Evolutionary conservation across 2,113 vertebrate species (phyloP), one percentile per base, ranked within the genome.

Genomic region (Agelaius tricolor): DNA sequence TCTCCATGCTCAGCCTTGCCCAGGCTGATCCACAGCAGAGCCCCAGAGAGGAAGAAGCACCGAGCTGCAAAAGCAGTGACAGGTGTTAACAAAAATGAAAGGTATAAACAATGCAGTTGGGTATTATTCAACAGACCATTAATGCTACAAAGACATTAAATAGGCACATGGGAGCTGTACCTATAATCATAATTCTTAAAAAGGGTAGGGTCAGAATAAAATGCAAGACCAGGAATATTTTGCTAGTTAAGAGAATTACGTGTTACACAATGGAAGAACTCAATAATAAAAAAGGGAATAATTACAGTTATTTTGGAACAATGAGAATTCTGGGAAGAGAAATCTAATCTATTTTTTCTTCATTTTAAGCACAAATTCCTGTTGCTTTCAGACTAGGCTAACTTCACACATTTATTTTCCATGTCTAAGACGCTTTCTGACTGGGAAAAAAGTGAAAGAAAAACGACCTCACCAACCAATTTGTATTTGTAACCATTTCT

Each of bases 261-360:
- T 37, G 58, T 63, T 66, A n/a, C 67, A 79, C 52, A 90, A 91
- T 91, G 84, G 44, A 87, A 76, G 84, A 78, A 66, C 46, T 91
- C 84, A 6, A 47, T 44, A 76, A 79, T 39, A 41, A 59, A 58
- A 69, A 41, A 11, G 8, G 41, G 63, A 87, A 82, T 95, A 97
- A 97, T 97, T 93, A 69, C 57, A 86, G 94, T 89, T 86, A 96
- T 95, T 94, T 94, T 63, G 67, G 57, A 86, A 96, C 79, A 95
- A 94, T 85, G 87, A 77, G 35, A 68, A 67, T 81, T 84, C 85
- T 74, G 51, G 41, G 39, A 93, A 96, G 46, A 89, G 51, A 85
- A 61, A 76, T 59, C 57, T 44, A 14, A 24, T 35, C 63, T 66
- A 44, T 86, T 75, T 88, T 84, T 44, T 15, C 49, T 63, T 30